Conservation (phyloP, 1,140 invertebrate species). For the Sitobion miscanthi region DNA sequence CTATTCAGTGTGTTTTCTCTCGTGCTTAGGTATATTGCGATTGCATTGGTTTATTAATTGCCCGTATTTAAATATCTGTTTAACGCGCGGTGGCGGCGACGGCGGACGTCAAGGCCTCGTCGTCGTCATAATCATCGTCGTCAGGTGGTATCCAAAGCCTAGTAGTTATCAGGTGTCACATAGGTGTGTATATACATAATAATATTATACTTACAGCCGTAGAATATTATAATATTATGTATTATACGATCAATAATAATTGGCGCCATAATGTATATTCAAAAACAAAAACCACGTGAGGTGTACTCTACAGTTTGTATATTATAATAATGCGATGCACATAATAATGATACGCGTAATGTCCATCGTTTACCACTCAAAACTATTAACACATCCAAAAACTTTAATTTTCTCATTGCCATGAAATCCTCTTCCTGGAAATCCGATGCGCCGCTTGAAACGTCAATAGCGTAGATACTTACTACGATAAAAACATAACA, state of each 20-base stretch:
- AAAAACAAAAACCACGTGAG: background rate
- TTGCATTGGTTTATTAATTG: conserved; percentile 50
- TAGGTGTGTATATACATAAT: no score
- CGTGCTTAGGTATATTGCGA: background rate
- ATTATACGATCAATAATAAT: background rate
- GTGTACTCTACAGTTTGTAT: background rate
- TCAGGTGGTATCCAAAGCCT: conserved; percentile 4
- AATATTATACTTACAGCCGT: background rate
- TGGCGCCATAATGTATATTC: background rate
- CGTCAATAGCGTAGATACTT: no score
- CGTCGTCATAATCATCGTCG: background rate
- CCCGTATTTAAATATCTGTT: conserved; percentile 42
- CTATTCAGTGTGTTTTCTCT: conserved; percentile 23
- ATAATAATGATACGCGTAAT: background rate
- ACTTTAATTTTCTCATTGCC: background rate
- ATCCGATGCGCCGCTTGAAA: background rate
- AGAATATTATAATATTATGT: background rate
- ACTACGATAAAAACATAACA: background rate
- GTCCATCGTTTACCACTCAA: background rate
- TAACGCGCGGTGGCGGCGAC: background rate
- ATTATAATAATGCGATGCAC: background rate
- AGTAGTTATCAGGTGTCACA: background rate
- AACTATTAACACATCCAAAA: background rate
- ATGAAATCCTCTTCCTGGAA: background rate
- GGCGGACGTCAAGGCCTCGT: background rate